Percentiles rank a stretch among this genome's conserved stretches.
phyloP scores from a whole-genome alignment of 2,888 invertebrate genomes.

The Hirtodrosophila alboralis region DNA sequence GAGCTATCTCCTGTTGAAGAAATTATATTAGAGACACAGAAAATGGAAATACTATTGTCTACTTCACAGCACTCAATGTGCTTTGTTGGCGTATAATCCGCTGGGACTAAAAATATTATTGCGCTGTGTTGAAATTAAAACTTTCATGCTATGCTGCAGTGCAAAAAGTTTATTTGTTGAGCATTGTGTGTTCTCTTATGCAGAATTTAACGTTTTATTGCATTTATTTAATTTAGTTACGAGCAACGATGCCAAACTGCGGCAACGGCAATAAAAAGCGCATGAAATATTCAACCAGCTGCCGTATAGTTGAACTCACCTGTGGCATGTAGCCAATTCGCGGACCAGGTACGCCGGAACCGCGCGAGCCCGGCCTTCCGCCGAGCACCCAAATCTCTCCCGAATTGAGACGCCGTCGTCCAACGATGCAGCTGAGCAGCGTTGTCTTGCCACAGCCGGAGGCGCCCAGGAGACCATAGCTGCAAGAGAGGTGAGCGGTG shows the following conservation, averaged over 20 bases:
- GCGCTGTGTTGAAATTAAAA: slow-evolving; percentile 59
- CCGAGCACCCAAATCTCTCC: slow-evolving; percentile 95
- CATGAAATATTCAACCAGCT: slow-evolving; percentile 60
- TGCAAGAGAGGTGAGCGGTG: slow-evolving; percentile 82
- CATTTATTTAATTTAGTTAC: slow-evolving; percentile 76
- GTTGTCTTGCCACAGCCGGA: slow-evolving; percentile 97
- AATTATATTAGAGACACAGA: slow-evolving; percentile 4
- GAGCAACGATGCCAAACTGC: slow-evolving; percentile 47
- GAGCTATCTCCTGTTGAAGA: slow-evolving; percentile 87
- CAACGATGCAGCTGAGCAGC: slow-evolving; percentile 93
- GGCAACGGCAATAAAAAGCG: slow-evolving; percentile 65
- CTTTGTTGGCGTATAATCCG: slow-evolving; percentile 30
- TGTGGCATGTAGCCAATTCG: slow-evolving; percentile 96
- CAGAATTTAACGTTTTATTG: slow-evolving; percentile 65
- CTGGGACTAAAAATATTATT: slow-evolving; percentile 46
- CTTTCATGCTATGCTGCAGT: too few relatives aligned
- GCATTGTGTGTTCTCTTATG: slow-evolving; percentile 2
- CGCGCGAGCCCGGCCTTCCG: slow-evolving; percentile 91
- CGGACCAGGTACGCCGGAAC: slow-evolving; percentile 95
- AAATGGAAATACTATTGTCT: slow-evolving; percentile 31
- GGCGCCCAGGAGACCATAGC: slow-evolving; percentile 94
- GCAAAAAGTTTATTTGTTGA: slow-evolving; percentile 5
- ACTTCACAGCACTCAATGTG: slow-evolving; percentile 7
- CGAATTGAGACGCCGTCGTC: slow-evolving; percentile 90
- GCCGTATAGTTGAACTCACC: slow-evolving; percentile 84